Evolutionary conservation across 1,140 invertebrate genomes (phyloP).

Genomic region (Hylaeus anthracinus): DNA sequence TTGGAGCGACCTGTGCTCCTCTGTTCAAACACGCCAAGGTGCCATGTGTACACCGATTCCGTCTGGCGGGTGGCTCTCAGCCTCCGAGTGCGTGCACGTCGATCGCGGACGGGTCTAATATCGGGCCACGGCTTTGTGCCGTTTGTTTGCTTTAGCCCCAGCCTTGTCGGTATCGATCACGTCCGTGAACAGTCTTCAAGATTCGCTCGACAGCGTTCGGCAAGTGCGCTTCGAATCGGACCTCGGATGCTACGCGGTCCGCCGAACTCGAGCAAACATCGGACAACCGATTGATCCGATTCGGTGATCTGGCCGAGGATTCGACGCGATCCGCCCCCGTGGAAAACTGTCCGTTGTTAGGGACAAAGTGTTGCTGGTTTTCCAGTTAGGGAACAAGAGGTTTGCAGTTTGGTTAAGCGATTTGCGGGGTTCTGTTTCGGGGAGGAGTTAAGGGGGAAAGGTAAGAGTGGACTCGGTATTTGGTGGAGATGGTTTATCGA

Average conservation of each 20-base stretch:
- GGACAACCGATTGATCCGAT: conserved; percentile 4
- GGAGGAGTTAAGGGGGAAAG: too few relatives aligned
- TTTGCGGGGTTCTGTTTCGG: too few relatives aligned
- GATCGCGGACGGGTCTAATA: conserved; percentile 59
- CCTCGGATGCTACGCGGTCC: not conserved
- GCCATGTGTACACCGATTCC: conserved; percentile 72
- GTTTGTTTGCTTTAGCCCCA: conserved; percentile 54
- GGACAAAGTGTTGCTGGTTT: not conserved
- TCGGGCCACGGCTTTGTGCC: conserved; percentile 60
- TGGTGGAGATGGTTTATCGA: too few relatives aligned
- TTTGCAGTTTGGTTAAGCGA: not conserved
- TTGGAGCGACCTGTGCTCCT: conserved; percentile 65
- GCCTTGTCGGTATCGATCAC: conserved; percentile 57
- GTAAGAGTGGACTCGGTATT: too few relatives aligned
- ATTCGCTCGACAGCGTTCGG: conserved; percentile 10
- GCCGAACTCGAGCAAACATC: not conserved
- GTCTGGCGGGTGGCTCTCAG: conserved; percentile 27
- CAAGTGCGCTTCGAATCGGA: not conserved
- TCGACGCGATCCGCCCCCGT: not conserved
- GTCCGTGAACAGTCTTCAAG: conserved; percentile 25
- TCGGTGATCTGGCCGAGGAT: conserved; percentile 5
- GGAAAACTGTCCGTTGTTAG: too few relatives aligned
- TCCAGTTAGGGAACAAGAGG: too few relatives aligned
- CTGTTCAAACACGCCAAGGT: conserved; percentile 75
- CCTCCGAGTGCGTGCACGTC: conserved; percentile 29